These are phyloP conservation scores for Drosophila melanocephala DNA, from an alignment of 2,888 invertebrate species.

Conservation along the genomic window DNA sequence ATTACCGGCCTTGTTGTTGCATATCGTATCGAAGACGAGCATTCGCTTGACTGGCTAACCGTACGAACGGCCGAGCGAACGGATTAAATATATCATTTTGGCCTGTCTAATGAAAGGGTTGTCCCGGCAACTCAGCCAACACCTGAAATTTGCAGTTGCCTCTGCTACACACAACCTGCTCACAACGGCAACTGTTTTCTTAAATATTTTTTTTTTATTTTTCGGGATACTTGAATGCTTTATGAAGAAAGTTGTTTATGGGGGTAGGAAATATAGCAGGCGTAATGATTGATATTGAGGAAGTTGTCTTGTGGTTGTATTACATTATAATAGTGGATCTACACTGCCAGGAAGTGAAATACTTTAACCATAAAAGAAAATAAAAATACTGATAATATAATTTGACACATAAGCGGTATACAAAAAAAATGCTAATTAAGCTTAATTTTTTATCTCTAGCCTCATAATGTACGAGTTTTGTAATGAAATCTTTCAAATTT, in stretches of 20 bases:
- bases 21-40: constrained; percentile 58
- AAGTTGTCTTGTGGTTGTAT: constrained; percentile 68
- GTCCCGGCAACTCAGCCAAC: constrained; percentile 63
- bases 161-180: constrained; percentile 42
- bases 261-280: constrained; percentile 66
- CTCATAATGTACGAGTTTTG: neutral
- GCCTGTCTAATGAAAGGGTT: constrained; percentile 75
- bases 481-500: neutral
- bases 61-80: constrained; percentile 54
- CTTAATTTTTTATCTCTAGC: neutral
- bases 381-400: neutral
- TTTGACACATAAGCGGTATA: neutral
- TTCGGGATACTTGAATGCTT: constrained; percentile 36
- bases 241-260: constrained; percentile 65
- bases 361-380: neutral
- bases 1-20: constrained; percentile 43
- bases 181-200: constrained; percentile 50
- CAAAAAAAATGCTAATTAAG: neutral
- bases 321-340: constrained; percentile 23
- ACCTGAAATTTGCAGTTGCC: constrained; percentile 76
- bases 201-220: neutral
- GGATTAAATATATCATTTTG: constrained; percentile 82
- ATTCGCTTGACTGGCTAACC: constrained; percentile 59
- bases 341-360: constrained; percentile 46
- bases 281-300: constrained; percentile 80